Conservation (phyloP, 2,113 vertebrate species). For the Pseudois nayaur region DNA sequence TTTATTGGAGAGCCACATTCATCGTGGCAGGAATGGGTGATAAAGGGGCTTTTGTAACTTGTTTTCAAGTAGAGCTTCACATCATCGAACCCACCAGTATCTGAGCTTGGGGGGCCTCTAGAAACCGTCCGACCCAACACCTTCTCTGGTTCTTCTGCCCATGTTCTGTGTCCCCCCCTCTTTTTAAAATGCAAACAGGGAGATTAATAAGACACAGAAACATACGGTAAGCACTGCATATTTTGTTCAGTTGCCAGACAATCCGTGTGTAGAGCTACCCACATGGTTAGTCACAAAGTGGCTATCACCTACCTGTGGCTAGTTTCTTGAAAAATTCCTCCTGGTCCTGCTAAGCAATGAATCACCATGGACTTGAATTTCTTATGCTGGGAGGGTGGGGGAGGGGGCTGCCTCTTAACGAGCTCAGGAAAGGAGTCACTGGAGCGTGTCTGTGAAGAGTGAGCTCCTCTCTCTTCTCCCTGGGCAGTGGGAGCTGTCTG, state of each 20-base stretch:
- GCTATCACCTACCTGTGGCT: neutral
- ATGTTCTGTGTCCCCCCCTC: neutral
- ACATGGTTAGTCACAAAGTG: neutral
- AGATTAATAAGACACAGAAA: neutral
- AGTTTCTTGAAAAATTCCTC: neutral
- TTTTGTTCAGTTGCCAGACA: neutral
- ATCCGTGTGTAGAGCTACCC: neutral
- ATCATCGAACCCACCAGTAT: neutral
- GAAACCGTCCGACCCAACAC: neutral
- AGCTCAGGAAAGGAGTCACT: neutral
- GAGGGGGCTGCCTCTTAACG: neutral
- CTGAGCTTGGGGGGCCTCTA: neutral
- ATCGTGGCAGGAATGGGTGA: neutral
- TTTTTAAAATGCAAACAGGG: neutral
- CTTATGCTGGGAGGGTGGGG: neutral
- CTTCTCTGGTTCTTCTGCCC: neutral
- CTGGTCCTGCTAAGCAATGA: neutral
- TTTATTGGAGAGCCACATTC: neutral
- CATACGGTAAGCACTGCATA: neutral
- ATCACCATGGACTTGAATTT: neutral
- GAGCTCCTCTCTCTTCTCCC: neutral
- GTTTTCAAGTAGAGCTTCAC: neutral
- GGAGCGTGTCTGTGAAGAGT: neutral
- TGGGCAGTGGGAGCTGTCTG: neutral
- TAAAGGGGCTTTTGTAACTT: neutral